Evolutionary conservation across 2,888 invertebrate species (phyloP).

Genomic region (Apotomis betuletana): DNA sequence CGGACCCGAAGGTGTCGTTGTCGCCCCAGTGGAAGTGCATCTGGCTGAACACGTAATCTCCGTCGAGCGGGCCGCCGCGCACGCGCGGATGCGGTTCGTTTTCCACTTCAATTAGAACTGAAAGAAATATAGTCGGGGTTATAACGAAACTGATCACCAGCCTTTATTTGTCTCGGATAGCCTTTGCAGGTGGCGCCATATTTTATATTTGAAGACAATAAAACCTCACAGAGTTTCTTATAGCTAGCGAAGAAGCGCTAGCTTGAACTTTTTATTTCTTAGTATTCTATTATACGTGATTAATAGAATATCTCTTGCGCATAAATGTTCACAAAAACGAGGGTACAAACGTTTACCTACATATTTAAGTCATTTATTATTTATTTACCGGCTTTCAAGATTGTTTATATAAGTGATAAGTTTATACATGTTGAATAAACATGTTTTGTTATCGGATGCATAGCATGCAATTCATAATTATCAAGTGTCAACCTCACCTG

Average conservation of each 20-base stretch:
- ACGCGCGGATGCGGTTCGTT: constrained; percentile 82
- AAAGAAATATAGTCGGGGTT: no score
- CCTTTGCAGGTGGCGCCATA: no score
- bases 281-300: no score
- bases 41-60: constrained; percentile 87
- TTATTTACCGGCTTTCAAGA: not conserved
- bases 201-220: no score
- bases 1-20: constrained; percentile 90
- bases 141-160: no score
- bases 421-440: not conserved
- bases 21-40: constrained; percentile 94
- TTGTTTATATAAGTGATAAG: not conserved
- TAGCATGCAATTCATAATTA: constrained; percentile 12
- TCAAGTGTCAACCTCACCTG: not conserved
- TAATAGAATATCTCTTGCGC: no score
- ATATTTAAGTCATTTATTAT: no score
- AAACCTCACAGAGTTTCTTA: no score
- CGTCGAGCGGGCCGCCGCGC: constrained; percentile 86
- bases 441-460: not conserved
- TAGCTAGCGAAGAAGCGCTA: no score
- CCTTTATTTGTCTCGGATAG: not conserved
- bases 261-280: no score
- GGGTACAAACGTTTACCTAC: no score
- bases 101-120: constrained; percentile 85
- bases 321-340: no score